Conservation (phyloP, 1,140 invertebrate genomes). For the Tetragnatha versicolor region DNA sequence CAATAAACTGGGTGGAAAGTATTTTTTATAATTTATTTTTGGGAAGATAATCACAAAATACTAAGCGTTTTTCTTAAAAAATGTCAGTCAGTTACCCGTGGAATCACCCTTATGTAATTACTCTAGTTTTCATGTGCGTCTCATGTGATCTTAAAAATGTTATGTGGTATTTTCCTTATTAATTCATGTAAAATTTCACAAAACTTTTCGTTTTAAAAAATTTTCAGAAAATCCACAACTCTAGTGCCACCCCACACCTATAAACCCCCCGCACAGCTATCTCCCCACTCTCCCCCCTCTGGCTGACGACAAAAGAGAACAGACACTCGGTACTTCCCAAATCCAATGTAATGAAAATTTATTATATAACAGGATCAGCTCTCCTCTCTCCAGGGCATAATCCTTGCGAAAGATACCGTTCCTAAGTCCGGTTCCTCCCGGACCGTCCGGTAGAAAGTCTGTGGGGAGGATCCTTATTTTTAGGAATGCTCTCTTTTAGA, state of each 20-base stretch:
- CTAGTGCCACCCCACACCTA: background rate
- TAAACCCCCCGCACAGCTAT: constrained; percentile 2
- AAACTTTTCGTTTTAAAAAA: background rate
- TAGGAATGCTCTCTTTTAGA: too few relatives aligned
- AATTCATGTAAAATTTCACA: background rate
- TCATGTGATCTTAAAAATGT: too few relatives aligned
- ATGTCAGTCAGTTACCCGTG: too few relatives aligned
- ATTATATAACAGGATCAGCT: constrained; percentile 27
- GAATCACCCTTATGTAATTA: too few relatives aligned
- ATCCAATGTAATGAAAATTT: constrained; percentile 36
- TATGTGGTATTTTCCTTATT: too few relatives aligned
- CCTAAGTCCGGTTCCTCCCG: constrained; percentile 16
- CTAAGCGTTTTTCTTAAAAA: too few relatives aligned
- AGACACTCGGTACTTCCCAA: background rate
- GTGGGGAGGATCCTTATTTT: too few relatives aligned
- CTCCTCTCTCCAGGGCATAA: constrained; percentile 12
- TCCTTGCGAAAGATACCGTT: constrained; percentile 4
- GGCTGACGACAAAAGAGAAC: background rate
- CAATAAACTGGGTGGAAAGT: too few relatives aligned
- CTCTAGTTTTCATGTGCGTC: too few relatives aligned
- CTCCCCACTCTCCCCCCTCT: background rate
- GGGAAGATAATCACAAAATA: too few relatives aligned
- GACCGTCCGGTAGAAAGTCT: background rate
- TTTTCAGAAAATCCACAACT: background rate
- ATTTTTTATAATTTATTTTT: too few relatives aligned